A percentile compares a stretch with the other conserved stretches of the same genome.
phyloP scores from a whole-genome alignment of 2,797 vertebrate genomes.

The Oophaga sylvatica region DNA sequence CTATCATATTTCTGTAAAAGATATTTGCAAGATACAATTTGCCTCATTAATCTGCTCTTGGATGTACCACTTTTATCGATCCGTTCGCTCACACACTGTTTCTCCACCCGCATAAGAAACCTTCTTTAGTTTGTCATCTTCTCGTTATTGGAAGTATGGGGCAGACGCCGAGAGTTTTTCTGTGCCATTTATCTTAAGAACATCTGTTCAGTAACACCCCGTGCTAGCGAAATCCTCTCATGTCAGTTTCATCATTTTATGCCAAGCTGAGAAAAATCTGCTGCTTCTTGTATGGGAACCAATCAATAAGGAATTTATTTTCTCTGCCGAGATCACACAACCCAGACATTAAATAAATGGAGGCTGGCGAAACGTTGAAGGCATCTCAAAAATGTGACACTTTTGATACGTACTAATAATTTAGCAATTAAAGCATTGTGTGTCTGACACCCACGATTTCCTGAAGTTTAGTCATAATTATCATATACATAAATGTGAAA shows the following conservation, averaged over 20 bases:
- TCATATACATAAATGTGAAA: slow-evolving; percentile 27
- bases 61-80: slow-evolving; percentile 60
- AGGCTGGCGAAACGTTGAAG: neutral
- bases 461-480: neutral
- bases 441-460: slow-evolving; percentile 40
- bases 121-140: slow-evolving; percentile 61
- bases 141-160: slow-evolving; percentile 54
- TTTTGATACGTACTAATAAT: slow-evolving; percentile 45
- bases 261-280: slow-evolving; percentile 42
- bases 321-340: slow-evolving; percentile 45
- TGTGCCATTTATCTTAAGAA: slow-evolving; percentile 43
- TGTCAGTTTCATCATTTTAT: slow-evolving; percentile 56
- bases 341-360: slow-evolving; percentile 45
- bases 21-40: slow-evolving; percentile 44
- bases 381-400: slow-evolving; percentile 17
- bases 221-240: slow-evolving; percentile 43
- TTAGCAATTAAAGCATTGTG: slow-evolving; percentile 28
- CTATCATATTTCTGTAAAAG: slow-evolving; percentile 28
- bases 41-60: slow-evolving; percentile 43
- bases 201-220: slow-evolving; percentile 46
- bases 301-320: slow-evolving; percentile 46
- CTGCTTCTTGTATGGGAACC: slow-evolving; percentile 43
- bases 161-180: slow-evolving; percentile 50
- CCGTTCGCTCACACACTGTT: slow-evolving; percentile 59
- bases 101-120: slow-evolving; percentile 60